A percentile compares a stretch with the other conserved stretches of the same genome.
phyloP scores from a whole-genome alignment of 1,140 invertebrate genomes.

The Galleria mellonella region DNA sequence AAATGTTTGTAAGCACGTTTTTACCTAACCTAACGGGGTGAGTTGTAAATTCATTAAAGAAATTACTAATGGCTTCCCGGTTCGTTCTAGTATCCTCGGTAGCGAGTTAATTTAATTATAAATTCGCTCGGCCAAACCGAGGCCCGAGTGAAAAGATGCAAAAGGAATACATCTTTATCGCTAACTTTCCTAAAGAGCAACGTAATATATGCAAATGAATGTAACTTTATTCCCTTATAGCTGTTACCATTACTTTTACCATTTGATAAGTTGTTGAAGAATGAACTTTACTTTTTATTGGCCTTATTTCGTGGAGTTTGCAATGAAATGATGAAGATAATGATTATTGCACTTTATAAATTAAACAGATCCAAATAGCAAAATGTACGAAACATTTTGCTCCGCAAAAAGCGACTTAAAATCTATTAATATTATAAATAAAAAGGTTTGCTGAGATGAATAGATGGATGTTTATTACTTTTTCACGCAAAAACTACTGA shows the following conservation, averaged over 20 bases:
- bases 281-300: not conserved
- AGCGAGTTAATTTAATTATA: conserved; percentile 7
- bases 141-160: not conserved
- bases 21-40: no score
- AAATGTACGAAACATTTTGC: no score
- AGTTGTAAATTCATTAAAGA: conserved; percentile 2
- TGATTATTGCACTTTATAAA: no score
- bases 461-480: no score
- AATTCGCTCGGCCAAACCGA: not conserved
- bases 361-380: no score
- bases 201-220: conserved; percentile 64
- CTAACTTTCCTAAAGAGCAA: conserved; percentile 47
- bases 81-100: not conserved
- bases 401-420: no score
- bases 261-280: conserved; percentile 46
- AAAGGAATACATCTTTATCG: conserved; percentile 13
- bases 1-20: no score
- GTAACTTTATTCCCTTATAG: conserved; percentile 58
- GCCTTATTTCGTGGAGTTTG: no score
- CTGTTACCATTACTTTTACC: conserved; percentile 58
- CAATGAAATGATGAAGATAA: no score
- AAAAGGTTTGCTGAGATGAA: no score
- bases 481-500: no score
- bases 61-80: not conserved
- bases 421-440: no score